Percentiles rank a stretch among this genome's conserved stretches.
These are phyloP conservation scores for Pseudomyrmex dendroicus DNA, from an alignment of 1,140 invertebrate genomes.

Conservation along the genomic window DNA sequence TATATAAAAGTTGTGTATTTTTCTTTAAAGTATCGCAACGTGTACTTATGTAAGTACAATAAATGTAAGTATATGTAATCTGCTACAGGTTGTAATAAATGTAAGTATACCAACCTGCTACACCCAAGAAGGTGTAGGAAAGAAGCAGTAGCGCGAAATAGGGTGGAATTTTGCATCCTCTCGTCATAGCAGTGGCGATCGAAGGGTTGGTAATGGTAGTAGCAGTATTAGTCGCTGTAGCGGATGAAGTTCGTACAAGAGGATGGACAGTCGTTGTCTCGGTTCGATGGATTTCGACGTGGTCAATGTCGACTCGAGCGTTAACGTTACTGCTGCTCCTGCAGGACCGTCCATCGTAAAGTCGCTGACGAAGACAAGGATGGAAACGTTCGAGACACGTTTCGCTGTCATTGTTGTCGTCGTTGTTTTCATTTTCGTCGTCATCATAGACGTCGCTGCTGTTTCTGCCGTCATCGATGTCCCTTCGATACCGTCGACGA, in stretches of 20 bases:
- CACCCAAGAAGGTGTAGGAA: conserved; percentile 81
- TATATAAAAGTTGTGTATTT: neutral
- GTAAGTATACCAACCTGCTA: conserved; percentile 79
- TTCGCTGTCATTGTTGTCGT: neutral
- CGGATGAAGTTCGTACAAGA: conserved; percentile 45
- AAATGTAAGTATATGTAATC: neutral
- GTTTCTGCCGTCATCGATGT: conserved; percentile 37
- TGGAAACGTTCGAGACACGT: conserved; percentile 40
- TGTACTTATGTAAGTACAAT: neutral
- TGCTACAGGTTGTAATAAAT: no score
- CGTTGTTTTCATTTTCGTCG: conserved; percentile 35
- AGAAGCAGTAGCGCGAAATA: conserved; percentile 81
- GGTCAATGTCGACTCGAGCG: conserved; percentile 17
- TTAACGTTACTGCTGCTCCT: conserved; percentile 23
- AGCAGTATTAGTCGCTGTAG: conserved; percentile 35
- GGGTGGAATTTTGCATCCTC: conserved; percentile 79
- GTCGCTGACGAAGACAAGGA: conserved; percentile 39
- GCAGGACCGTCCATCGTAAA: conserved; percentile 54
- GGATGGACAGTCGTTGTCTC: conserved; percentile 33
- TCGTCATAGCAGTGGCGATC: conserved; percentile 70
- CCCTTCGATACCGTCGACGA: conserved; percentile 54
- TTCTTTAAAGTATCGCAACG: neutral
- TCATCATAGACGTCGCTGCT: conserved; percentile 50
- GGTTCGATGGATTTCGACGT: conserved; percentile 26
- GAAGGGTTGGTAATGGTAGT: conserved; percentile 42